These are phyloP conservation scores for Tipula lateralis DNA, from an alignment of 2,888 invertebrate genomes.

Conservation along the genomic window DNA sequence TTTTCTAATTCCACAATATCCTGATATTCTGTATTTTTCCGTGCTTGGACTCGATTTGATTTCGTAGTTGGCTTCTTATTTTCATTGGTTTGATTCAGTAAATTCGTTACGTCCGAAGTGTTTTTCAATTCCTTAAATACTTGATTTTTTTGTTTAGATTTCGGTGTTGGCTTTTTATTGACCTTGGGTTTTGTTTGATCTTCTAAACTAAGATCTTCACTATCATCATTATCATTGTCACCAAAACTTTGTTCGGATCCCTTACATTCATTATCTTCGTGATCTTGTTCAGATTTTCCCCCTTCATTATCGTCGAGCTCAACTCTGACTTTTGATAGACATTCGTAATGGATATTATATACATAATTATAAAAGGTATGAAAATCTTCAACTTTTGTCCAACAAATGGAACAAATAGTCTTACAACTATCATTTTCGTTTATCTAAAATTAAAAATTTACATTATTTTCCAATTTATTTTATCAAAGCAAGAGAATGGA, in stretches of 20 bases:
- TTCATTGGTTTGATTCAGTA: too few relatives aligned
- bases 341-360: background rate
- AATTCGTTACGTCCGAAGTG: too few relatives aligned
- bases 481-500: background rate
- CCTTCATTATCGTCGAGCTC: background rate
- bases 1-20: background rate
- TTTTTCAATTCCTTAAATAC: too few relatives aligned
- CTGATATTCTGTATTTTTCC: background rate
- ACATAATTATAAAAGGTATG: background rate
- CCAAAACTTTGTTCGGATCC: background rate
- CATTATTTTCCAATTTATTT: background rate
- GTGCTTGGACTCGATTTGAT: background rate
- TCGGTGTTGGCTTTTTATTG: background rate
- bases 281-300: background rate
- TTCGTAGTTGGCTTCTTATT: too few relatives aligned
- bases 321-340: background rate
- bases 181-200: background rate
- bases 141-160: too few relatives aligned
- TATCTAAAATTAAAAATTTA: background rate
- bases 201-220: background rate
- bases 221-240: background rate
- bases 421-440: background rate
- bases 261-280: background rate
- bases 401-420: background rate
- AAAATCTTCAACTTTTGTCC: background rate